These are phyloP conservation scores for Pantala flavescens DNA, from an alignment of 1,140 invertebrate genomes.

Conservation along the genomic window DNA sequence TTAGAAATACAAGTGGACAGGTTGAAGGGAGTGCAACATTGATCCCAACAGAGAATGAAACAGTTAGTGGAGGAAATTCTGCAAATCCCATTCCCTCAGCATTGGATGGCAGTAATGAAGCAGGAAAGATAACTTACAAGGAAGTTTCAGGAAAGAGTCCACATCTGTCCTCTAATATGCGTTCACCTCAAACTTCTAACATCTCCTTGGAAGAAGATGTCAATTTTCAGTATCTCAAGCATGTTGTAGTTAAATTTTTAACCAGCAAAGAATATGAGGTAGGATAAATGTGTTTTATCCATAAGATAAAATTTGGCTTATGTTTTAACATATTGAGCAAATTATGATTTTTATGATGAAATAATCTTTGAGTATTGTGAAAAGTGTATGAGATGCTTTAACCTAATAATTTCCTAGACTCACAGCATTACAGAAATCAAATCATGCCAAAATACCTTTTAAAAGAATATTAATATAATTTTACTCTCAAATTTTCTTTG, in stretches of 20 bases:
- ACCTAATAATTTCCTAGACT: no score
- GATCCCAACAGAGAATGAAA: neutral
- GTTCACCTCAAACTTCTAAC: constrained; percentile 13
- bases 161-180: constrained; percentile 31
- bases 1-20: constrained; percentile 19
- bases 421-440: no score
- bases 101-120: neutral
- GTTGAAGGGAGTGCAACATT: neutral
- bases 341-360: no score
- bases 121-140: neutral
- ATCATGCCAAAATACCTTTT: no score
- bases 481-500: no score
- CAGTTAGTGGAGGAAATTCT: neutral
- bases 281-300: constrained; percentile 21
- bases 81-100: neutral
- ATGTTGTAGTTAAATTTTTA: constrained; percentile 85
- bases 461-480: no score
- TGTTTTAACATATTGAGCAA: no score
- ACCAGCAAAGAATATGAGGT: constrained; percentile 75
- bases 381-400: no score
- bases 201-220: constrained; percentile 52
- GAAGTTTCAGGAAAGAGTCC: constrained; percentile 22
- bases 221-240: constrained; percentile 80
- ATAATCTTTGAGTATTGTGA: no score
- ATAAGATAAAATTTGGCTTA: neutral